Evolutionary conservation across 1,140 invertebrate genomes (phyloP).

Genomic region (Gonioctena quinquepunctata): DNA sequence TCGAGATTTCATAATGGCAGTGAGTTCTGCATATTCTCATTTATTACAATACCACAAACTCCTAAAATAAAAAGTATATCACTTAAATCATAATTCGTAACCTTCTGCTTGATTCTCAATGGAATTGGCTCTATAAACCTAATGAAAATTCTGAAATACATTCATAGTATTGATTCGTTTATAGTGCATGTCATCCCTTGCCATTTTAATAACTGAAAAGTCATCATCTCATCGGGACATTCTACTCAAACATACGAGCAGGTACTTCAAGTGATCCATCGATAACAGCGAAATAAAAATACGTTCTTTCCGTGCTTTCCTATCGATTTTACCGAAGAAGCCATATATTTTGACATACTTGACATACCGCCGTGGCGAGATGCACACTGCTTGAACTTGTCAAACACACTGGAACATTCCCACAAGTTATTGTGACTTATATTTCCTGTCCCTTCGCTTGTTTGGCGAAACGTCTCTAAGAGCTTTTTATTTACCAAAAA

Average conservation of each 20-base stretch:
- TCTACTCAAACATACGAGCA: no score
- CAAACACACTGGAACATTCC: neutral
- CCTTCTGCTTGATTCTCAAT: no score
- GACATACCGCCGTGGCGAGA: neutral
- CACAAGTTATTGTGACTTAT: neutral
- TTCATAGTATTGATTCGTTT: no score
- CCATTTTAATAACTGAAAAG: neutral
- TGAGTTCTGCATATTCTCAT: no score
- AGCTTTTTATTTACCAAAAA: neutral
- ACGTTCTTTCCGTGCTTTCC: no score
- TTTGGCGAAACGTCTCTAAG: neutral
- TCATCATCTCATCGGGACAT: neutral
- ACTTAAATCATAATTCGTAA: no score
- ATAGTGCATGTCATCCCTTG: neutral
- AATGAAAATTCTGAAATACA: no score
- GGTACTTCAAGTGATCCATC: neutral
- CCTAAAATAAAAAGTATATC: no score
- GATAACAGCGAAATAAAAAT: neutral
- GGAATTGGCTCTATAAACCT: no score
- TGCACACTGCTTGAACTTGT: neutral
- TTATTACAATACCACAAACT: no score
- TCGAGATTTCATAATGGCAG: no score
- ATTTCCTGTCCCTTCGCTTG: slow-evolving; percentile 4
- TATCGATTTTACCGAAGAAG: neutral
- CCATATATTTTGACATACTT: neutral